Conservation (phyloP, 2,888 invertebrate genomes). For the Copidosoma aretas region DNA sequence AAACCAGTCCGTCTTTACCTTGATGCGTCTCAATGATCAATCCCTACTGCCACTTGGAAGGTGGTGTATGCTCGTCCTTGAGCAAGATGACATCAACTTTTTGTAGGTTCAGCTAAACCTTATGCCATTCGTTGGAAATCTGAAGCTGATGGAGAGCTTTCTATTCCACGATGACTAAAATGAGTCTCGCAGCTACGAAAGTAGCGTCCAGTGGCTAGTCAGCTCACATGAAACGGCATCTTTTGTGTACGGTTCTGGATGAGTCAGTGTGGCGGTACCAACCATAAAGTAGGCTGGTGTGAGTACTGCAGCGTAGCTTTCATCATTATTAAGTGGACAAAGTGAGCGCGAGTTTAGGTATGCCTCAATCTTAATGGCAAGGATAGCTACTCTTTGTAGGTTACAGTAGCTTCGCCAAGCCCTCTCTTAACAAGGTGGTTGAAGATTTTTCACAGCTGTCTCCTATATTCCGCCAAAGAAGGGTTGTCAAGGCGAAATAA, state of each 20-base stretch:
- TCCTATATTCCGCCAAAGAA: conserved; percentile 8
- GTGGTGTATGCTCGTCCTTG: conserved; percentile 23
- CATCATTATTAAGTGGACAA: background rate
- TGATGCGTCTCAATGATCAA: conserved; percentile 27
- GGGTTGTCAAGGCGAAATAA: conserved; percentile 8
- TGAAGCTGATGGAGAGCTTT: conserved; percentile 43
- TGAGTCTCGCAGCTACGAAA: conserved; percentile 41
- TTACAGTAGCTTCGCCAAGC: background rate
- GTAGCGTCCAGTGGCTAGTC: conserved; percentile 42
- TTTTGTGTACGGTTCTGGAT: background rate
- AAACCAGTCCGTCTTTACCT: conserved; percentile 11
- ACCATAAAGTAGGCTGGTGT: conserved; percentile 10
- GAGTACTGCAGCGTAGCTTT: background rate
- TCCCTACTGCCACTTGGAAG: conserved; percentile 24
- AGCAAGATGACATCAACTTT: conserved; percentile 24
- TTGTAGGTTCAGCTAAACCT: conserved; percentile 7
- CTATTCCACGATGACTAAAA: conserved; percentile 43
- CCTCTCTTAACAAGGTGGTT: conserved; percentile 3
- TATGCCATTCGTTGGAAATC: conserved; percentile 43
- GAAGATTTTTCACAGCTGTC: background rate
- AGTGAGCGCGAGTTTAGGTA: conserved; percentile 9
- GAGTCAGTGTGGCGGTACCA: background rate
- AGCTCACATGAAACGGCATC: background rate
- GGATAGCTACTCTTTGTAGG: background rate
- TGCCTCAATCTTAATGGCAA: conserved; percentile 5